Conservation (phyloP, 1,140 invertebrate species). For the Drosophila dunni region DNA sequence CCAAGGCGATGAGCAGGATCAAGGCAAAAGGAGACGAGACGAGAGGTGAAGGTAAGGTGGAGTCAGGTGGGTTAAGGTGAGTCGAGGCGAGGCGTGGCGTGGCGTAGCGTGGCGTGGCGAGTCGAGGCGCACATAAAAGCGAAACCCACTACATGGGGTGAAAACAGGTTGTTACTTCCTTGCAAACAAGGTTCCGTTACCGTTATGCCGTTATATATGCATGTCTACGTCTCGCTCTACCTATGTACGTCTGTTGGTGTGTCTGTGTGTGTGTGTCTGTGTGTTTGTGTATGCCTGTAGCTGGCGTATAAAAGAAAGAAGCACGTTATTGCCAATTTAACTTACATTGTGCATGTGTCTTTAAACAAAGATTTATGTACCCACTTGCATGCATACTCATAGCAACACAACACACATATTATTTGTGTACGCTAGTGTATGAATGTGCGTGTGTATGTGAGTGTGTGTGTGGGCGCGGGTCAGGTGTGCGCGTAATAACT, state of each 20-base stretch:
- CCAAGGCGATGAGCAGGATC: slow-evolving; percentile 22
- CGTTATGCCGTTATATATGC: slow-evolving; percentile 67
- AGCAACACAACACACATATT: slow-evolving; percentile 23
- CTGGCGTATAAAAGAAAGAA: slow-evolving; percentile 73
- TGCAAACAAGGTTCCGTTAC: slow-evolving; percentile 82
- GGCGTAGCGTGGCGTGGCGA: slow-evolving; percentile 5
- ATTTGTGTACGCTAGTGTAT: neutral
- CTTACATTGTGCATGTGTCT: slow-evolving; percentile 82
- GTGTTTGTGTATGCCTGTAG: slow-evolving; percentile 46
- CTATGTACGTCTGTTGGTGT: slow-evolving; percentile 2
- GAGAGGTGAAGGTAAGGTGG: slow-evolving; percentile 10
- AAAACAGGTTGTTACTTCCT: slow-evolving; percentile 82
- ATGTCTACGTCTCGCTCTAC: slow-evolving; percentile 15
- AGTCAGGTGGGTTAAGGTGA: neutral
- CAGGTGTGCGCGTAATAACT: slow-evolving; percentile 75
- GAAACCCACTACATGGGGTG: slow-evolving; percentile 71
- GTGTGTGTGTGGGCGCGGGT: slow-evolving; percentile 42
- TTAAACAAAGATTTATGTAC: slow-evolving; percentile 83
- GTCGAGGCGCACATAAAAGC: slow-evolving; percentile 55
- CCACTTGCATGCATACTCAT: slow-evolving; percentile 74
- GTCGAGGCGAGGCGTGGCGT: slow-evolving; percentile 1
- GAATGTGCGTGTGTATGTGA: slow-evolving; percentile 21
- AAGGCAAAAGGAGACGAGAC: too few species aligned
- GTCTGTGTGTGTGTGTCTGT: slow-evolving; percentile 20
- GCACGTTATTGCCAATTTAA: slow-evolving; percentile 82